Evolutionary conservation across 1,140 invertebrate species (phyloP).

Genomic region (Drosophila serrata): DNA sequence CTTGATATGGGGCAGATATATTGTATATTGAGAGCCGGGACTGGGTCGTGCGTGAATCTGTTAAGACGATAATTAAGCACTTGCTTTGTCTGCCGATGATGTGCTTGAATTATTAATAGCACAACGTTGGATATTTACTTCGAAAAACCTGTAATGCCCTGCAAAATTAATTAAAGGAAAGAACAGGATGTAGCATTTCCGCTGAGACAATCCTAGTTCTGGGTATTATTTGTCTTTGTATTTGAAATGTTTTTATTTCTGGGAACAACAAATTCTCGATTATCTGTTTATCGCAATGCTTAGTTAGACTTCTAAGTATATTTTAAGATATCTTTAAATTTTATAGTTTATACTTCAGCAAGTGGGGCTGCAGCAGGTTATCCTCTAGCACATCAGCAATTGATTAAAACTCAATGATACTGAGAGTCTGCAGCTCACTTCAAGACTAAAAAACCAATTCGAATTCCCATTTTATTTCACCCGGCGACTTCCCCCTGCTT

Average conservation of each 20-base stretch:
- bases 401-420: conserved; percentile 66
- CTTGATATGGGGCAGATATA: conserved; percentile 26
- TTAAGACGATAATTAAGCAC: conserved; percentile 67
- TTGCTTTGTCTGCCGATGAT: conserved; percentile 49
- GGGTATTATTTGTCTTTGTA: not conserved
- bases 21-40: not conserved
- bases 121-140: conserved; percentile 14
- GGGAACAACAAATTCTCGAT: conserved; percentile 19
- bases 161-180: conserved; percentile 21
- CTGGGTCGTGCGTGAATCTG: conserved; percentile 34
- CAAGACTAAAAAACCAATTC: conserved; percentile 14
- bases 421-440: conserved; percentile 41
- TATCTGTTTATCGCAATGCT: conserved; percentile 33
- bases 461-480: not conserved
- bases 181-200: conserved; percentile 10
- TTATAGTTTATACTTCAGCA: conserved; percentile 1
- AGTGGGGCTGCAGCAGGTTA: not conserved
- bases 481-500: conserved; percentile 7
- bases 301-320: conserved; percentile 42
- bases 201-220: conserved; percentile 2
- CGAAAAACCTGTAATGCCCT: conserved; percentile 11
- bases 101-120: conserved; percentile 52
- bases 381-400: conserved; percentile 44
- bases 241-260: conserved; percentile 1
- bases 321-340: conserved; percentile 53